Evolutionary conservation across 1,140 invertebrate genomes (phyloP), one percentile per base, ranked within the genome.

Genomic region (Caenorhabditis remanei): DNA sequence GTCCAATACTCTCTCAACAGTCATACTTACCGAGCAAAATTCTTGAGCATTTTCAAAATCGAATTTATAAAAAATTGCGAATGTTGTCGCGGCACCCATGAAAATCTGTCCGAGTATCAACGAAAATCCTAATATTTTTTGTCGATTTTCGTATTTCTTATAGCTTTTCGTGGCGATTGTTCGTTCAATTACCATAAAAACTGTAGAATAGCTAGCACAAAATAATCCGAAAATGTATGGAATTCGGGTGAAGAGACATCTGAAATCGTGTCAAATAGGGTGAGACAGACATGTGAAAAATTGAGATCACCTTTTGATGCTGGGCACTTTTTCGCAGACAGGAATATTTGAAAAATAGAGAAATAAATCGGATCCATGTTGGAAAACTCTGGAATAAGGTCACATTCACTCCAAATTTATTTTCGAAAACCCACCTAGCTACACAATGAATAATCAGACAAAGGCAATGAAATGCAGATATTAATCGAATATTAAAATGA

Each of bases 401-500:
- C 11, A 65, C 0, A 32, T 32, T 32, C 32, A 32, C 2, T 32
- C 4, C 4, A 2, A 19, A 16, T 65, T 7, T 40, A 40, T 65
- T 16, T n/a, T 40, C 50, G 50, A 53, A 53, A 16, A 13, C 9
- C 9, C 9, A 79, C 71, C 71, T 79, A 4, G 46, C 71, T 8
- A 50, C n/a, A 24, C 71, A 79, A 32, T 79, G 71, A 50, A 79
- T 50, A 4, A 79, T 50, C 4, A 79, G n/a, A 19, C 46, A 79
- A 50, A 79, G 11, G 24, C 71, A 79, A 14, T 79, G 71, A 50
- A 50, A 50, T 9, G 43, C 71, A 13, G 71, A 50, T 11, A 79
- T 79, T n/a, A 79, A 50, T 50, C 71, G 71, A 24, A 79, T 79
- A 79, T 79, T 79, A 16, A 79, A 50, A 79, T 79, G 71, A 48